A percentile compares a stretch with the other conserved stretches of the same genome.
Conservation (phyloP, 37 sponge, comb jelly and placozoan species). For the Halichondria panicea region DNA sequence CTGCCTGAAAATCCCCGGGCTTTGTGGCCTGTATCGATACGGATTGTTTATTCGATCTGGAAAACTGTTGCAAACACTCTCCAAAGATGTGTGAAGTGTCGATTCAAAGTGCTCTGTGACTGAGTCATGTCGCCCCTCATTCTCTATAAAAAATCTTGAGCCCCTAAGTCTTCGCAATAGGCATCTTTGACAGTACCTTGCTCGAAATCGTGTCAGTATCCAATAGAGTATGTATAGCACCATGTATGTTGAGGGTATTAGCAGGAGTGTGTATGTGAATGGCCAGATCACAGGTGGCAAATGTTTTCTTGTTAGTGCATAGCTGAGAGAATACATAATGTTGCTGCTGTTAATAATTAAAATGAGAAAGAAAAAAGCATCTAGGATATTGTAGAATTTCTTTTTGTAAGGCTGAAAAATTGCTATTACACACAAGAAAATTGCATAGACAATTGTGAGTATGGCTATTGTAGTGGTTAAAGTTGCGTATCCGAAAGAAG, state of each 20-base stretch:
- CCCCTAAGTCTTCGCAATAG: background rate
- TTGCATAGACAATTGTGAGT: background rate
- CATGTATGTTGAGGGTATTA: conserved; percentile 15
- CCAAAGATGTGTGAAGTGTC: background rate
- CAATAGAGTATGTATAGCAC: background rate
- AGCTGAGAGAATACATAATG: background rate
- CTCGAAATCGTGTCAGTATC: background rate
- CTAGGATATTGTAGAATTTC: conserved; percentile 22
- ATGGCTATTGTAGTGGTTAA: too few relatives aligned
- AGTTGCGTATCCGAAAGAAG: background rate
- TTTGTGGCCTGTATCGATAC: too few relatives aligned
- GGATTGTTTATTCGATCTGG: conserved; percentile 32
- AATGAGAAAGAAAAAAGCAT: conserved; percentile 12
- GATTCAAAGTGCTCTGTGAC: background rate
- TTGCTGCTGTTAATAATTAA: background rate
- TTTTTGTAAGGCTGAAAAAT: conserved; percentile 44
- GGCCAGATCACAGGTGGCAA: background rate
- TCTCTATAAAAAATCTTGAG: background rate
- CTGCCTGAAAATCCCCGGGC: too few relatives aligned
- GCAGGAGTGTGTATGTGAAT: conserved; percentile 1
- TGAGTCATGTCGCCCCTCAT: background rate
- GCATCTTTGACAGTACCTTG: background rate
- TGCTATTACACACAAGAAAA: background rate
- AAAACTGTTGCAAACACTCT: background rate
- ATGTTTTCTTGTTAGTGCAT: background rate